A percentile compares a stretch with the other conserved stretches of the same genome.
phyloP scores from a whole-genome alignment of 2,888 invertebrate genomes.

The Drosophila algonquin region DNA sequence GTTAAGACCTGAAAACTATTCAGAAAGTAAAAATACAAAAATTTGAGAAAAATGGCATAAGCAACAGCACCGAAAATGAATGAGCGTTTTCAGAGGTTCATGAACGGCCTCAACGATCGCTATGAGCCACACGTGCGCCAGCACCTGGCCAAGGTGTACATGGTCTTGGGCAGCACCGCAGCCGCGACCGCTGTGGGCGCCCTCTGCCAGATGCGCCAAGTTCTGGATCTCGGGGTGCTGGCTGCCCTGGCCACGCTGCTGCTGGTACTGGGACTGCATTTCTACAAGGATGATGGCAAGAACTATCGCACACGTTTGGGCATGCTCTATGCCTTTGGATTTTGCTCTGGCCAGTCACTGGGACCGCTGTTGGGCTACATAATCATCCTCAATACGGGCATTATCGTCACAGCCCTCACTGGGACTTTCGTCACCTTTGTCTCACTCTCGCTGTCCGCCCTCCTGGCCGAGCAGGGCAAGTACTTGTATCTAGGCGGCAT shows the following conservation, averaged over 20 bases:
- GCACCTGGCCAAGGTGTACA: conserved; percentile 98
- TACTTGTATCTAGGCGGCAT: conserved; percentile 96
- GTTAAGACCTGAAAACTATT: conserved; percentile 13
- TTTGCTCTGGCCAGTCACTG: conserved; percentile 93
- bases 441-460: conserved; percentile 94
- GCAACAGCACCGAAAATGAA: conserved; percentile 59
- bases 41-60: conserved; percentile 61
- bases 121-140: conserved; percentile 92
- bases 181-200: conserved; percentile 93
- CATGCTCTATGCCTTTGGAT: conserved; percentile 94
- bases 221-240: conserved; percentile 91
- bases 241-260: conserved; percentile 90
- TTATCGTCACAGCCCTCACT: conserved; percentile 93
- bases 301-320: conserved; percentile 91
- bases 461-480: conserved; percentile 93
- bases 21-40: conserved; percentile 24
- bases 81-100: conserved; percentile 66
- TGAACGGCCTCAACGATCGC: conserved; percentile 77
- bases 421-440: conserved; percentile 95
- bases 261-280: conserved; percentile 90
- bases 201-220: conserved; percentile 90
- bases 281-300: conserved; percentile 93
- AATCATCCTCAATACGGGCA: conserved; percentile 92
- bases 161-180: conserved; percentile 93
- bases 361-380: conserved; percentile 94